Evolutionary conservation across 1,140 invertebrate genomes (phyloP), one percentile per base, ranked within the genome.

Genomic region (Zaprionus ghesquierei): DNA sequence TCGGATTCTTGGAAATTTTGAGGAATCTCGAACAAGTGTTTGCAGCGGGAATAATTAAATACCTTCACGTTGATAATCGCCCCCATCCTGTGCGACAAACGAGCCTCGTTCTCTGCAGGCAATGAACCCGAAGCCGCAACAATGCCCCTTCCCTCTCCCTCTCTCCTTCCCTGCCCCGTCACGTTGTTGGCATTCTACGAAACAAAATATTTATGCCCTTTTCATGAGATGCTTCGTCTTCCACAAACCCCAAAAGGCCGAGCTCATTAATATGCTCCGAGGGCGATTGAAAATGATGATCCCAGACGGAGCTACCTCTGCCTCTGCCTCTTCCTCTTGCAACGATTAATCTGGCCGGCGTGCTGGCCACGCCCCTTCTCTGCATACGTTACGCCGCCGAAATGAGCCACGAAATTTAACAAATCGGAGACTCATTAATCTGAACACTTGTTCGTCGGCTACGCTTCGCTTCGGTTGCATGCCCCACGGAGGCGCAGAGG

Each of bases 331-430:
- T 50, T 23, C 13, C 12, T 23, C 46, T 22, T 13, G 18, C 61
- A 62, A 64, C 84, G 79, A 87, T 87, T 87, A 87, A 87, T 87
- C 49, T 65, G 44, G 69, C 18, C 29, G 31, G 20, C 18, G 46
- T 54, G 35, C 58, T 49, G 46, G 59, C 72, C 68, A 70, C 65
- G 68, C 65, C 66, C 53, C 54, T 9, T 18, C 54, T 66, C n/a
- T 33, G n/a, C n/a, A n/a, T n/a, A n/a, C n/a, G n/a, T n/a, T n/a
- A n/a, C 5, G 5, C 27, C 9, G 27, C 9, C 22, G 38, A 80
- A 86, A 85, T 85, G 81, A 87, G 76, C 76, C 79, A 87, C 77
- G 74, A 89, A 89, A 89, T 80, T 89, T 84, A 89, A 89, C 84
- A 89, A 89, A 89, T 89, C 85, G 79, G 79, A 80, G 84, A 54